These are phyloP conservation scores for Mormyrus iriodes DNA, from an alignment of 2,113 vertebrate genomes.

Conservation along the genomic window DNA sequence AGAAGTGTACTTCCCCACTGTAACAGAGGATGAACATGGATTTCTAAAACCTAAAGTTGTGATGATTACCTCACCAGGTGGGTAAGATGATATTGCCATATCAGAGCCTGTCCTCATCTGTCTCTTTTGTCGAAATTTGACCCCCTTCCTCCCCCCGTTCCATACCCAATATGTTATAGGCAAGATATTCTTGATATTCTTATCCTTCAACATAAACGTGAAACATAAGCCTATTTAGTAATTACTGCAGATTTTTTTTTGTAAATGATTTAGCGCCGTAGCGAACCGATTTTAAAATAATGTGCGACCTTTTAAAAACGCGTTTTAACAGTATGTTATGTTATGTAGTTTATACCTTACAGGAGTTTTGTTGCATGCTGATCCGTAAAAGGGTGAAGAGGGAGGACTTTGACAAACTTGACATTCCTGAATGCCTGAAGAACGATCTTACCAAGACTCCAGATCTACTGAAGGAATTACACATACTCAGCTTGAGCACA, in stretches of 20 bases:
- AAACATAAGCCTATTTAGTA: not conserved
- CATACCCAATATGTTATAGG: too few species aligned
- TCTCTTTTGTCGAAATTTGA: not conserved
- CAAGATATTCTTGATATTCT: too few species aligned
- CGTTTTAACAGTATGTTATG: not conserved
- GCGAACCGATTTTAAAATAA: not conserved
- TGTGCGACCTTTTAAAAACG: not conserved
- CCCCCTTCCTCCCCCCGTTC: too few species aligned
- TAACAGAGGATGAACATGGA: not conserved
- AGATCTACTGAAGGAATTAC: constrained; percentile 1
- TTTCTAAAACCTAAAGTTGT: not conserved
- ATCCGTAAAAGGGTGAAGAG: not conserved
- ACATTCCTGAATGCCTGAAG: constrained; percentile 1
- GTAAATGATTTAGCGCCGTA: not conserved
- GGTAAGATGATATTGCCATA: not conserved
- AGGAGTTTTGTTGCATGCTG: not conserved
- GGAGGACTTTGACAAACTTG: constrained; percentile 5
- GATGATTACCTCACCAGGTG: not conserved
- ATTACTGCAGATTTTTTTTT: not conserved
- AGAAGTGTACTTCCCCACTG: not conserved
- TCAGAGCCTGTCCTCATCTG: not conserved
- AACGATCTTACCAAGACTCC: constrained; percentile 2
- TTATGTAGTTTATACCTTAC: not conserved
- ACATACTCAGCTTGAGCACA: not conserved
- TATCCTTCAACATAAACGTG: too few species aligned